A percentile compares a stretch with the other conserved stretches of the same genome.
Conservation (phyloP, 2,888 invertebrate species). For the Drosophila merina region DNA sequence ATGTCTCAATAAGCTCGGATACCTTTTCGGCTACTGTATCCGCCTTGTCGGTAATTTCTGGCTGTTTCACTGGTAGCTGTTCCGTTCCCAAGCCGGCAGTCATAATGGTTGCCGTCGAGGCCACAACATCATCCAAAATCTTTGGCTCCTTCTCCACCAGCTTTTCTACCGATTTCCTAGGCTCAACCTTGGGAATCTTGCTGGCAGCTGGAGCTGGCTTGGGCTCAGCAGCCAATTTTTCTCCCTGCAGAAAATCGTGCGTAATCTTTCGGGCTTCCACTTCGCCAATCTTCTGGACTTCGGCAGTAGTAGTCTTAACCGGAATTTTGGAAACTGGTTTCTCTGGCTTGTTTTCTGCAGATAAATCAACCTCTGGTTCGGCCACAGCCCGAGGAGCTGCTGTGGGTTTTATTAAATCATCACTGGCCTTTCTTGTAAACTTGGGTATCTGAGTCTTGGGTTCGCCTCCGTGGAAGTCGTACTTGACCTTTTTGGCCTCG, state of each 20-base stretch:
- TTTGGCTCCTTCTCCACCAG: slow-evolving; percentile 54
- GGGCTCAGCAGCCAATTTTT: slow-evolving; percentile 56
- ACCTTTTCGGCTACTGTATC: slow-evolving; percentile 64
- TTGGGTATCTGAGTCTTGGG: slow-evolving; percentile 70
- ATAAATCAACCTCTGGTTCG: slow-evolving; percentile 53
- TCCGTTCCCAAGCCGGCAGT: slow-evolving; percentile 58
- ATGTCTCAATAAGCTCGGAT: slow-evolving; percentile 61
- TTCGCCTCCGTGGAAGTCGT: slow-evolving; percentile 75
- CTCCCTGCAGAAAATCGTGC: slow-evolving; percentile 64
- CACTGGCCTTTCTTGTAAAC: slow-evolving; percentile 52
- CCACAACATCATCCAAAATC: slow-evolving; percentile 58
- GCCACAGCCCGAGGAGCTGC: slow-evolving; percentile 67
- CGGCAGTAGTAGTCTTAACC: slow-evolving; percentile 49
- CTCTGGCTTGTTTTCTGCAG: slow-evolving; percentile 55
- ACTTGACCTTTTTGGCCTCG: slow-evolving; percentile 72
- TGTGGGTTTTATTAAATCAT: slow-evolving; percentile 58
- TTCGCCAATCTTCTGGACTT: slow-evolving; percentile 44
- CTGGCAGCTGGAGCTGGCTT: slow-evolving; percentile 64
- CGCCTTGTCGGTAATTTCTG: slow-evolving; percentile 61
- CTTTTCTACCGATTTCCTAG: slow-evolving; percentile 64
- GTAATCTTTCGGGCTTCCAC: slow-evolving; percentile 61
- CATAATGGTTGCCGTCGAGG: slow-evolving; percentile 59
- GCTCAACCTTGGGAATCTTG: slow-evolving; percentile 71
- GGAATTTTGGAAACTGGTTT: slow-evolving; percentile 66
- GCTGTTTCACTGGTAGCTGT: slow-evolving; percentile 22